Percentiles rank a stretch among this genome's conserved stretches.
Evolutionary conservation across 2,797 vertebrate species (phyloP).

Genomic region (Premnoplex brunnescens): DNA sequence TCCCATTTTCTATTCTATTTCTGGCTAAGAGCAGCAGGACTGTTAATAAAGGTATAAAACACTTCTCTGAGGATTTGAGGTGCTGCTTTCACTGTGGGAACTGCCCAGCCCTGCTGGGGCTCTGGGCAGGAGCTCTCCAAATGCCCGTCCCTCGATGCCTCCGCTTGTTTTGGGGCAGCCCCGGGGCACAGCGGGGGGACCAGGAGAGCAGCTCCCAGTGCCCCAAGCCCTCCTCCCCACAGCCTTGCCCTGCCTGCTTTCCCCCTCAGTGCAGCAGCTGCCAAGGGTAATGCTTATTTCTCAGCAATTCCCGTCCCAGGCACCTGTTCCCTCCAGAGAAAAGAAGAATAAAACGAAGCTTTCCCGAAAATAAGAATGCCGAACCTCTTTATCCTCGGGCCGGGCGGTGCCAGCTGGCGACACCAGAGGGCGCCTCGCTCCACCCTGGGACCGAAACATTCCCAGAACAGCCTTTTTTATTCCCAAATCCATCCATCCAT

Average conservation of each 20-base stretch:
- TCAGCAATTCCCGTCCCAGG: neutral
- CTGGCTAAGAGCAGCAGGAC: neutral
- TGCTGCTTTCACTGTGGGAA: neutral
- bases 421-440: neutral
- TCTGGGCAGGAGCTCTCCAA: neutral
- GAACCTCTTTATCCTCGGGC: accelerated
- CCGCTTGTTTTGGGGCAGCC: neutral
- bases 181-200: accelerated
- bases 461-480: neutral
- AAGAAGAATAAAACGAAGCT: accelerated
- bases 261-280: neutral
- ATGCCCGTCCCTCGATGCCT: accelerated
- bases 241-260: accelerated
- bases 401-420: neutral
- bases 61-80: neutral
- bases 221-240: neutral
- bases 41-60: neutral
- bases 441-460: neutral
- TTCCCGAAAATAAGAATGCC: no score
- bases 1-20: neutral
- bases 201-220: neutral
- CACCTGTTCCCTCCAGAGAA: neutral
- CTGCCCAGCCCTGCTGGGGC: neutral
- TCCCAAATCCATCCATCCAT: neutral
- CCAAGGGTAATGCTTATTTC: neutral